phyloP scores from a whole-genome alignment of 2,888 invertebrate species.

The Hydrotaea diabolus region DNA sequence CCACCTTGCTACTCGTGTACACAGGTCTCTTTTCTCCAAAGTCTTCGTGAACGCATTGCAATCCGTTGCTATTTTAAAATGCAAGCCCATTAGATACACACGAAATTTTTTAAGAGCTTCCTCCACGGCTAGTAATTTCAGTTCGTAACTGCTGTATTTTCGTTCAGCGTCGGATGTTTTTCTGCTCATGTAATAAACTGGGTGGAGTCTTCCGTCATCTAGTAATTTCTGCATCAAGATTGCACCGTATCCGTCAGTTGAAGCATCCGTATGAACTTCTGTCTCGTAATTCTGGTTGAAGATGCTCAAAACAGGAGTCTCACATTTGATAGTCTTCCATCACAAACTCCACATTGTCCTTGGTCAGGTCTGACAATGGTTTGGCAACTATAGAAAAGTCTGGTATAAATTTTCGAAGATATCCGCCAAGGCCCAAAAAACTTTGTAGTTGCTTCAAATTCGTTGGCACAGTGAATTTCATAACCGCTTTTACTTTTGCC shows the following conservation, averaged over 20 bases:
- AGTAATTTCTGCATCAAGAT: slow-evolving; percentile 24
- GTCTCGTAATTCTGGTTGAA: slow-evolving; percentile 44
- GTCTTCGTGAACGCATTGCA: slow-evolving; percentile 66
- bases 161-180: slow-evolving; percentile 43
- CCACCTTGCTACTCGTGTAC: neutral
- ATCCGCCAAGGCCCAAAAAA: slow-evolving; percentile 50
- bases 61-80: slow-evolving; percentile 66
- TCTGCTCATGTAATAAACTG: slow-evolving; percentile 44
- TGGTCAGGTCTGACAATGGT: slow-evolving; percentile 36
- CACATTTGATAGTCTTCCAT: neutral
- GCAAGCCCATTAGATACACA: slow-evolving; percentile 68
- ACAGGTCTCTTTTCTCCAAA: neutral
- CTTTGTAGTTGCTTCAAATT: slow-evolving; percentile 42
- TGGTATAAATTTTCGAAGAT: slow-evolving; percentile 51
- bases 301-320: neutral
- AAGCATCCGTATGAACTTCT: slow-evolving; percentile 40
- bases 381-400: slow-evolving; percentile 32
- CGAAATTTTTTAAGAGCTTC: slow-evolving; percentile 68
- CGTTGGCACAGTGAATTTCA: slow-evolving; percentile 34
- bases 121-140: neutral
- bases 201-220: slow-evolving; percentile 25
- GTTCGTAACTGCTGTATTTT: slow-evolving; percentile 32
- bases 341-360: neutral
- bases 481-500: slow-evolving; percentile 37
- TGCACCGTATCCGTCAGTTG: slow-evolving; percentile 25